Evolutionary conservation across 2,888 invertebrate genomes (phyloP), one percentile per base, ranked within the genome.

Genomic region (Pteria penguin): DNA sequence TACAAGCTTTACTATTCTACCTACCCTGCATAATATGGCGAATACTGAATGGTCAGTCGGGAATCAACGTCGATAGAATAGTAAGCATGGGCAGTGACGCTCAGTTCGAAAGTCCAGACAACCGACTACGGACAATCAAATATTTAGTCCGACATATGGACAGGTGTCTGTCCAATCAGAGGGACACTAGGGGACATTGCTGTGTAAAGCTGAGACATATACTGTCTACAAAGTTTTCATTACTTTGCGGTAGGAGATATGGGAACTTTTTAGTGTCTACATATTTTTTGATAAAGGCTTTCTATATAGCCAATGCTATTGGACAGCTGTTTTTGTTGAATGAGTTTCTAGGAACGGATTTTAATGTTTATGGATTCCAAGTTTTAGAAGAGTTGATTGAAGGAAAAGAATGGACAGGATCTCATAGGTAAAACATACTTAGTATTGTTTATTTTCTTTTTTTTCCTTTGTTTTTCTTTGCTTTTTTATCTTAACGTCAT

Each of bases 1-100:
- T 92, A n/a, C 91, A 93, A 83, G 92, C 93, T 14, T 90, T 93
- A 75, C 87, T 93, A 77, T 93, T 93, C 86, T 93, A 93, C 83
- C 87, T 93, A 76, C 93, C 93, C 1, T 93, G 92, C 83, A 88
- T 93, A 33, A 88, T 93, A 78, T 93, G 93, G 93, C 83, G 93
- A 62, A 83, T 93, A 24, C 88, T 93, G 82, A 92, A 92, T 79
- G 92, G 92, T 73, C 92, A 93, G 78, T 92, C 92, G 22, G 93
- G 93, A 71, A 93, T 93, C 79, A 93, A 93, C 85, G 91, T 93
- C 31, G 90, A 91, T 78, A 83, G 91, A 70, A 89, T 92, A 61
- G 91, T 92, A 27, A 87, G 89, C 54, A 86, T 91, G 4, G 90
- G 90, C 61, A 89, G 89, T 72, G 90, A 91, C 77, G 92, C 92